Evolutionary conservation across 64 coral and sea anemone genomes (phyloP), one percentile per base, ranked within the genome.

Genomic region (Stichodactyla helianthus): DNA sequence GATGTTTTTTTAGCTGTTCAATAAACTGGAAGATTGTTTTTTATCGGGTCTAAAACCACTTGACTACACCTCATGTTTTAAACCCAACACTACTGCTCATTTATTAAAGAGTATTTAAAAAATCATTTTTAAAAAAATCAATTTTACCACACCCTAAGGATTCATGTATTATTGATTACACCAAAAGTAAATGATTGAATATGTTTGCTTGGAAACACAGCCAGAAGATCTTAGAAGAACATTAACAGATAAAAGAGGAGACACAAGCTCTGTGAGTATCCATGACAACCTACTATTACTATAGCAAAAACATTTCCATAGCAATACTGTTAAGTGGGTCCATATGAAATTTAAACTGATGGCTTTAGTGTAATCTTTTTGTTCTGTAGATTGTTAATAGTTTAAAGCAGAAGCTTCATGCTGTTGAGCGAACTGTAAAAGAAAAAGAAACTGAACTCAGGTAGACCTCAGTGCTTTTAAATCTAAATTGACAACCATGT

Each of bases 191-290:
- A 26, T 88, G 12, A 19, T 60, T 57, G 20, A 20, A 64, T 20
- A 5, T 77, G 7, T 35, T 74, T 74, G 7, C 7, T 88, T 80
- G 10, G 58, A 59, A 52, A 7, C 10, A 14, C 52, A 96, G 94
- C 94, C 94, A 85, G 94, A 96, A 90, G 94, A 96, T 88, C 28
- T 96, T 14, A 84, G 94, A 80, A 92, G 94, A 84, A 96, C 94
- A 4, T 55, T 96, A 12, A 96, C 94, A 53, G 94, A 96, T 85
- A 96, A 89, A 74, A 92, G 88, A 67, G 91, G 88, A 25, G 91
- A 96, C 82, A 90, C 91, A 10, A 96, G 91, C 59, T 77, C 94
- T 53, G 94, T 96, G 87, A 93, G 94, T 92, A 86, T 52, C 26
- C 5, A 28, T 31, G 8, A 50, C 25, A 74, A 31, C 63, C 25